Percentiles rank a stretch among this genome's conserved stretches.
Evolutionary conservation across 2,797 vertebrate genomes (phyloP).

Genomic region (Ctenopoma multispine): DNA sequence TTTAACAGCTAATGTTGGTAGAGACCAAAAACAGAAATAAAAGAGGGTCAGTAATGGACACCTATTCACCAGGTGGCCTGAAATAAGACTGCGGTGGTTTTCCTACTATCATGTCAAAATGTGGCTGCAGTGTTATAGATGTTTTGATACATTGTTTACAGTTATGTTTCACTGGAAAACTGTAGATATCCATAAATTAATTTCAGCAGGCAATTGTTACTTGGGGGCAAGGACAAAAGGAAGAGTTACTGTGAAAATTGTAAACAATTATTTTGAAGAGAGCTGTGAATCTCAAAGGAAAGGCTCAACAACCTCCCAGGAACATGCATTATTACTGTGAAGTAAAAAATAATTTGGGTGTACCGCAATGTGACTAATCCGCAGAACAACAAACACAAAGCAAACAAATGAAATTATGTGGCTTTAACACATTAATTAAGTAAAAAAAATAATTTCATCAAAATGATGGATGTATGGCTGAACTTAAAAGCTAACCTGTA

Average conservation of each 20-base stretch:
- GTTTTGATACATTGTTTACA: neutral
- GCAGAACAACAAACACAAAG: conserved; percentile 9
- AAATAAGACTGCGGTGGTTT: neutral
- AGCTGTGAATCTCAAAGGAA: conserved; percentile 10
- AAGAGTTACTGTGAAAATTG: conserved; percentile 16
- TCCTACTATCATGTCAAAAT: neutral
- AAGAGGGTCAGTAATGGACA: neutral
- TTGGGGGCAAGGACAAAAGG: neutral
- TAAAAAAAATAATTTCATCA: conserved; percentile 1
- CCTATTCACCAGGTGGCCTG: neutral
- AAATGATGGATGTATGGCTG: neutral
- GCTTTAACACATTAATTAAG: conserved; percentile 10
- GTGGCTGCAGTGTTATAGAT: neutral
- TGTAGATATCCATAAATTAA: neutral
- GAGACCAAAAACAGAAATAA: neutral
- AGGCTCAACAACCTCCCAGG: conserved; percentile 1
- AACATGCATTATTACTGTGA: conserved; percentile 16
- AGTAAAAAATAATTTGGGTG: conserved; percentile 6
- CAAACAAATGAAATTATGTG: conserved; percentile 9
- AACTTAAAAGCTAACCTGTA: neutral
- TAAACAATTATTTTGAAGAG: conserved; percentile 27
- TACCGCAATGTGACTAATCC: neutral
- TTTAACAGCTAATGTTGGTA: neutral
- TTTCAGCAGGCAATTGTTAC: conserved; percentile 1
- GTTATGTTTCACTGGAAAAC: neutral